Conservation (phyloP, 2,888 invertebrate species). For the Barypeithes pellucidus region DNA sequence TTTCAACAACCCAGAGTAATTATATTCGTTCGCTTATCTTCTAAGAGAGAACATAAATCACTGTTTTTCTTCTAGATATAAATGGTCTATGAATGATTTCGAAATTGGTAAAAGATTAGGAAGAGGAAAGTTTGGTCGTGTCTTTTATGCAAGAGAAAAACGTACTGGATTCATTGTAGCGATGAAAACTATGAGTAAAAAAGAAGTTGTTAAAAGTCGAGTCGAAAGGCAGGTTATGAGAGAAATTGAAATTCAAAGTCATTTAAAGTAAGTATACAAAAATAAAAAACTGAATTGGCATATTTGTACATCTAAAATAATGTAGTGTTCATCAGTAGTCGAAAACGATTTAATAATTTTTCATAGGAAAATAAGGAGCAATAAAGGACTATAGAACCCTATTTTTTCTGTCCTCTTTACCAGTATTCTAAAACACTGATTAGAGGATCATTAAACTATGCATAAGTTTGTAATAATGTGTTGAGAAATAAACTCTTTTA, state of each 20-base stretch:
- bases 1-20: constrained; percentile 48
- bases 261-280: constrained; percentile 71
- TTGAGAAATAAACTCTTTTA: no score
- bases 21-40: not conserved
- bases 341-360: no score
- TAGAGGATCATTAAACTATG: no score
- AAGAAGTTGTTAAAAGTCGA: constrained; percentile 87
- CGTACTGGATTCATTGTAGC: constrained; percentile 88
- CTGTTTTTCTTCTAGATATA: constrained; percentile 49
- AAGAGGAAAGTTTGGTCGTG: constrained; percentile 97
- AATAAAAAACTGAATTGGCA: no score
- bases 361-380: no score
- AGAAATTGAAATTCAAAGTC: constrained; percentile 98
- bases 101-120: constrained; percentile 95
- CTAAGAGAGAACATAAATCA: not conserved
- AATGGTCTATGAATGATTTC: constrained; percentile 89
- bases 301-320: no score
- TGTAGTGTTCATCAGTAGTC: no score
- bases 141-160: constrained; percentile 95
- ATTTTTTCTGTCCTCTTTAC: no score
- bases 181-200: constrained; percentile 92
- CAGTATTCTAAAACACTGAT: no score
- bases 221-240: constrained; percentile 96
- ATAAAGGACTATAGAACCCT: no score
- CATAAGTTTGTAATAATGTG: no score